Evolutionary conservation across 2,888 invertebrate genomes (phyloP).

Genomic region (Drosophila cognata): DNA sequence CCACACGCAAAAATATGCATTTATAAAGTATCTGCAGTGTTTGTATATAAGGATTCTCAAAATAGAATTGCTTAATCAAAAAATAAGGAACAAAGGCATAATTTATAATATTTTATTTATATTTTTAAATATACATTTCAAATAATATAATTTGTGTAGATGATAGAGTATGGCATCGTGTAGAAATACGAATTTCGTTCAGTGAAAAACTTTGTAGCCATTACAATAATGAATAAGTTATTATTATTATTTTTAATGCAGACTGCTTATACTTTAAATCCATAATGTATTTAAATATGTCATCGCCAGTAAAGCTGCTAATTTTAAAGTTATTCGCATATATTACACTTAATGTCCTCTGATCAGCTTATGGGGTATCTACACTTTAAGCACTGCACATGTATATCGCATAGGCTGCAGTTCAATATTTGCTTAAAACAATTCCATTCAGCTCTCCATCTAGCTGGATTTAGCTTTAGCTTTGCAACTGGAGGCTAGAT

Average conservation of each 20-base stretch:
- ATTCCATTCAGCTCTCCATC: not conserved
- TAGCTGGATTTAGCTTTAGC: not conserved
- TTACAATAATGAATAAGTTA: not conserved
- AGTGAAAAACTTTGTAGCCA: not conserved
- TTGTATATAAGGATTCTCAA: not conserved
- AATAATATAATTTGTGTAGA: not conserved
- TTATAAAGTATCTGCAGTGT: not conserved
- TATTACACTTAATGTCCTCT: not conserved
- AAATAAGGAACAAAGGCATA: not conserved
- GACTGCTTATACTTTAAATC: not conserved
- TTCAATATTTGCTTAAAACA: not conserved
- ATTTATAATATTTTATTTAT: too few relatives aligned
- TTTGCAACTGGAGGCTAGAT: not conserved
- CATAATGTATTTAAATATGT: not conserved
- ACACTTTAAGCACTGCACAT: not conserved
- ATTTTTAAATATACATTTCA: not conserved
- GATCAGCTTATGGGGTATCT: not conserved
- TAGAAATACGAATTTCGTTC: not conserved
- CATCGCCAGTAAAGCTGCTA: not conserved
- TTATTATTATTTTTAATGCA: too few relatives aligned
- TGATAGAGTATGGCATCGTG: not conserved
- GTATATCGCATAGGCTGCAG: not conserved
- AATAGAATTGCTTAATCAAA: not conserved
- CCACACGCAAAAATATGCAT: not conserved
- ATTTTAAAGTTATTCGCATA: not conserved